Conservation (phyloP, 2,797 vertebrate species). For the Mormyrops attenuatus region DNA sequence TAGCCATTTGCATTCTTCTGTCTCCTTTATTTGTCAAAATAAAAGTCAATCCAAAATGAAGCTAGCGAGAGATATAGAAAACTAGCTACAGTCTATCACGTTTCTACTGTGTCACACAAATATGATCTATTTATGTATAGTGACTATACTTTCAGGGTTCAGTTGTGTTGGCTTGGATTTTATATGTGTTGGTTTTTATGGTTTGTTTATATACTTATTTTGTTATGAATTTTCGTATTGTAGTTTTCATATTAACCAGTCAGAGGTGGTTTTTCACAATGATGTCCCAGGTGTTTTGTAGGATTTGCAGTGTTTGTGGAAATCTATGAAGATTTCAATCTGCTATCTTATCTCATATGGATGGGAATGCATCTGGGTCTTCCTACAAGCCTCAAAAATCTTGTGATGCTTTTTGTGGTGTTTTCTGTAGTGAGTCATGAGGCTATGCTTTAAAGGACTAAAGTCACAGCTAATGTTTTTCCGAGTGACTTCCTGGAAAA, state of each 20-base stretch:
- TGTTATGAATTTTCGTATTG: not conserved
- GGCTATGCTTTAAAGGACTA: not conserved
- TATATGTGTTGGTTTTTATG: not conserved
- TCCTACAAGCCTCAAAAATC: not conserved
- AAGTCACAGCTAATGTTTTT: not conserved
- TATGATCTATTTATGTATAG: not conserved
- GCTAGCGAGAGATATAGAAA: not conserved
- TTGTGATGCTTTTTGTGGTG: not conserved
- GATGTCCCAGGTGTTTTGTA: not conserved
- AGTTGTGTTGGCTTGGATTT: not conserved
- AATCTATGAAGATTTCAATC: not conserved
- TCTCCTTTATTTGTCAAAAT: not conserved
- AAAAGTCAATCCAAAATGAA: not conserved
- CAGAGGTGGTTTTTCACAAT: not conserved
- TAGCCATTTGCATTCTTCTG: not conserved
- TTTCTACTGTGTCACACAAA: not conserved
- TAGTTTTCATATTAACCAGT: not conserved
- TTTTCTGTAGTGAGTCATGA: not conserved
- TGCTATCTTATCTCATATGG: not conserved
- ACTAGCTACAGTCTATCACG: not conserved
- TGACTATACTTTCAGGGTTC: not conserved
- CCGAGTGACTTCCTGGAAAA: not conserved
- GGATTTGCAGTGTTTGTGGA: not conserved
- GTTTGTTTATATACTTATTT: not conserved
- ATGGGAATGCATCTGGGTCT: not conserved